These are phyloP conservation scores for Drosophila meridionalis DNA, from an alignment of 2,888 invertebrate genomes.

Conservation along the genomic window DNA sequence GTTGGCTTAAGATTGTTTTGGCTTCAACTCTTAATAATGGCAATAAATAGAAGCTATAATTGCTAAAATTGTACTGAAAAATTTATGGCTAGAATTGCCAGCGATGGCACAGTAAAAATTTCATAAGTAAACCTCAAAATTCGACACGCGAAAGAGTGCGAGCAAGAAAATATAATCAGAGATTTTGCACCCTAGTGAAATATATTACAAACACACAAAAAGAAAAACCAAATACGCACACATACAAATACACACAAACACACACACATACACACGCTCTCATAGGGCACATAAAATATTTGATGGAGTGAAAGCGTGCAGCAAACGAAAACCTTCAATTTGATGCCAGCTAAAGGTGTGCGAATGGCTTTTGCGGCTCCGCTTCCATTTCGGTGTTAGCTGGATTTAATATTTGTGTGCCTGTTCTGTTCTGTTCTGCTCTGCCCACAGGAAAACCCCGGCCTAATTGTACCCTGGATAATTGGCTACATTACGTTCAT, in stretches of 20 bases:
- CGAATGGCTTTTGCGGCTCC: constrained; percentile 33
- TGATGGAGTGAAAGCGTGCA: constrained; percentile 34
- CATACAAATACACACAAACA: constrained; percentile 9
- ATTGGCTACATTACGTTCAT: constrained; percentile 92
- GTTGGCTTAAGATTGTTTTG: not conserved
- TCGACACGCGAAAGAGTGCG: constrained; percentile 37
- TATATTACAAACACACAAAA: constrained; percentile 56
- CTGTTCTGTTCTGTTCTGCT: constrained; percentile 24
- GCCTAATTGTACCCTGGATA: constrained; percentile 91
- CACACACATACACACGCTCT: constrained; percentile 22
- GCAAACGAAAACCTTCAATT: constrained; percentile 66
- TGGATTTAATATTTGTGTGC: constrained; percentile 39
- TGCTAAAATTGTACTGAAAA: not conserved
- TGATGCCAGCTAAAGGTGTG: constrained; percentile 50
- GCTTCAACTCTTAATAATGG: too few relatives aligned
- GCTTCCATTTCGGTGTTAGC: not conserved
- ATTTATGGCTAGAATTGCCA: constrained; percentile 51
- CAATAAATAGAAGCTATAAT: not conserved
- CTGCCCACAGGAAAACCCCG: constrained; percentile 88
- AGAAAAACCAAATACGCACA: constrained; percentile 16
- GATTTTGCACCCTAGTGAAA: constrained; percentile 53
- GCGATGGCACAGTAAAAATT: constrained; percentile 9
- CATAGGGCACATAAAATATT: constrained; percentile 45
- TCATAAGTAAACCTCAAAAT: constrained; percentile 21
- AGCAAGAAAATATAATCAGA: constrained; percentile 68